These are phyloP conservation scores for Cyprinodon variegatus DNA, from an alignment of 2,113 vertebrate species.

Conservation along the genomic window DNA sequence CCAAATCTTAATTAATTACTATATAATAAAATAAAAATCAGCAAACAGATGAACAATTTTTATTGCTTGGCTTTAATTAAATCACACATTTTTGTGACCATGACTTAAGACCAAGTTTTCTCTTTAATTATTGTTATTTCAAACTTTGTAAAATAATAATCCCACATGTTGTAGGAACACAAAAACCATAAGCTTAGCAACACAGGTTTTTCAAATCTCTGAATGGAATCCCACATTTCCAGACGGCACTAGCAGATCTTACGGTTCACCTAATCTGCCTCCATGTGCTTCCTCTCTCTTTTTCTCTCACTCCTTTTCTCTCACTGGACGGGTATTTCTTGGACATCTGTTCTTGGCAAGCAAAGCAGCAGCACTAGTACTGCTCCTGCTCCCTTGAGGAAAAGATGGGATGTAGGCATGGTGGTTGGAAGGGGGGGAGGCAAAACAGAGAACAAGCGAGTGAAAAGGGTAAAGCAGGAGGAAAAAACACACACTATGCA, in stretches of 20 bases:
- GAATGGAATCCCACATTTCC: conserved; percentile 67
- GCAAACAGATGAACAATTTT: neutral
- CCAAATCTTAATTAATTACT: no score
- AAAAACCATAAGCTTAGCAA: conserved; percentile 66
- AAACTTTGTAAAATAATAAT: conserved; percentile 46
- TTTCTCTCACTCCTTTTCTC: conserved; percentile 49
- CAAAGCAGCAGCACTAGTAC: conserved; percentile 52
- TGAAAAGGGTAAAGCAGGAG: conserved; percentile 39
- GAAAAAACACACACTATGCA: conserved; percentile 20
- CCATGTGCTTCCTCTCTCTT: conserved; percentile 70
- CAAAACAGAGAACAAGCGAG: conserved; percentile 50
- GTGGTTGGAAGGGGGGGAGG: conserved; percentile 39
- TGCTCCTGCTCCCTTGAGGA: conserved; percentile 65
- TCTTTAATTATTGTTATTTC: conserved; percentile 24
- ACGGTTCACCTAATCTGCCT: conserved; percentile 74
- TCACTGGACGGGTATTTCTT: conserved; percentile 77
- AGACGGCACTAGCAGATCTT: conserved; percentile 70
- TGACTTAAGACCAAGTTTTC: conserved; percentile 7
- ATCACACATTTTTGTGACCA: neutral
- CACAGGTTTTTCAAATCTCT: conserved; percentile 68
- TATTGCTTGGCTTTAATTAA: neutral
- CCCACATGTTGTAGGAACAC: conserved; percentile 61
- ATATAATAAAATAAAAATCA: neutral
- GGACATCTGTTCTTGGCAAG: conserved; percentile 83
- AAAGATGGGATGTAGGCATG: conserved; percentile 63